Evolutionary conservation across 1,140 invertebrate genomes (phyloP).

Genomic region (Calosoma granatense): DNA sequence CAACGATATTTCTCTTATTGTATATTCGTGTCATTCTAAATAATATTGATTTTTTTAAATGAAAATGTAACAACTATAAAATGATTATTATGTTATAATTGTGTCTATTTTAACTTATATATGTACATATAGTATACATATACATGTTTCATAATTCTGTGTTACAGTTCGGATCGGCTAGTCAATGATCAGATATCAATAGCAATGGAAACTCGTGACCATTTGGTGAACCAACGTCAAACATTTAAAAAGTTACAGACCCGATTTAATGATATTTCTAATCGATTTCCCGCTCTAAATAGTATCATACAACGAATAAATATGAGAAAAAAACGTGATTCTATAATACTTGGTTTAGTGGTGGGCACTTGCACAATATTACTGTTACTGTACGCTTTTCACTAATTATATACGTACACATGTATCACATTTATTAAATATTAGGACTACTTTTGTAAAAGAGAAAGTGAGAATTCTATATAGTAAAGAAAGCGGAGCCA

Average conservation of each 20-base stretch:
- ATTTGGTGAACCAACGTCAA: slow-evolving; percentile 76
- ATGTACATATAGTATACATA: not conserved
- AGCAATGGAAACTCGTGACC: slow-evolving; percentile 89
- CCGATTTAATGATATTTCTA: slow-evolving; percentile 84
- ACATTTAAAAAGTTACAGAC: slow-evolving; percentile 85
- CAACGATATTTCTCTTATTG: not conserved
- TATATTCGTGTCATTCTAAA: too few relatives aligned
- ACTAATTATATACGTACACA: slow-evolving; percentile 40
- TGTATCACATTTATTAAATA: too few relatives aligned
- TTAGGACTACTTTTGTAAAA: too few relatives aligned
- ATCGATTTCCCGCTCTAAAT: slow-evolving; percentile 80
- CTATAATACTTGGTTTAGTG: slow-evolving; percentile 76
- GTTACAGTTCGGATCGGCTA: slow-evolving; percentile 77
- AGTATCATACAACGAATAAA: slow-evolving; percentile 89
- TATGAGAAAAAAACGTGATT: slow-evolving; percentile 82
- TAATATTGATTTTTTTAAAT: too few relatives aligned
- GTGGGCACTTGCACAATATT: slow-evolving; percentile 82
- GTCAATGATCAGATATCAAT: slow-evolving; percentile 96
- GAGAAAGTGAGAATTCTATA: too few relatives aligned
- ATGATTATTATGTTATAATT: too few relatives aligned
- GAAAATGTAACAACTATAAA: too few relatives aligned
- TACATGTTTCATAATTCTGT: slow-evolving; percentile 18
- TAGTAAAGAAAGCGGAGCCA: too few relatives aligned
- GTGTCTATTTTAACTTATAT: too few relatives aligned
- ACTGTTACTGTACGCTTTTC: slow-evolving; percentile 74